phyloP scores from a whole-genome alignment of 2,113 vertebrate species.

The Miniopterus natalensis region DNA sequence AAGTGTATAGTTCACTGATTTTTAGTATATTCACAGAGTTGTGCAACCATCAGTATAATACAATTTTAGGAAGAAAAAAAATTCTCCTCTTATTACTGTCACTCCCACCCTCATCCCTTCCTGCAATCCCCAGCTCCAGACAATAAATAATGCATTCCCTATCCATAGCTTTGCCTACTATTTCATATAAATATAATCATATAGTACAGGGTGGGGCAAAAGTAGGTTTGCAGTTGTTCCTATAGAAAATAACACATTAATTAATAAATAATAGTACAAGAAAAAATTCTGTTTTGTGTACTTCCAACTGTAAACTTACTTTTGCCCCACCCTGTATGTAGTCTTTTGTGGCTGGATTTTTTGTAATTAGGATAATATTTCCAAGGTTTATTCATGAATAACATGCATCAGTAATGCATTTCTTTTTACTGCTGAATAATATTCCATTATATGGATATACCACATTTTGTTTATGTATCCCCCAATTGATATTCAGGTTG shows the following conservation, averaged over 20 bases:
- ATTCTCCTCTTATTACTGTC: not conserved
- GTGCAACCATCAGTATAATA: not conserved
- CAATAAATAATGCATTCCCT: not conserved
- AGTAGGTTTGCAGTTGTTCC: not conserved
- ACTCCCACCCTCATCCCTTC: not conserved
- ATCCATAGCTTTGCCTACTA: not conserved
- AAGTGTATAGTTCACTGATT: not conserved
- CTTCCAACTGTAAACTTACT: not conserved
- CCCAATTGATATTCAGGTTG: not conserved
- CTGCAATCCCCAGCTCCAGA: not conserved
- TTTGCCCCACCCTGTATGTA: not conserved
- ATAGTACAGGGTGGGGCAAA: not conserved
- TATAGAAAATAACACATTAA: no score
- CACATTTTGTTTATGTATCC: not conserved
- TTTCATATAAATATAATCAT: not conserved
- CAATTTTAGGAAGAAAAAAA: not conserved
- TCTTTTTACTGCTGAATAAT: not conserved
- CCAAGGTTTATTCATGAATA: not conserved
- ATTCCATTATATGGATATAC: not conserved
- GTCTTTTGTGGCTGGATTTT: not conserved
- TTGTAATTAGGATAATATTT: not conserved
- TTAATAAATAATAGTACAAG: no score
- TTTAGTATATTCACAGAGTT: conserved; percentile 13
- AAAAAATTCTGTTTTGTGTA: no score
- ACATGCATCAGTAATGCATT: not conserved